Base-by-base conservation (phyloP, 2,888 invertebrate species). In the Mythimna loreyi region DNA sequence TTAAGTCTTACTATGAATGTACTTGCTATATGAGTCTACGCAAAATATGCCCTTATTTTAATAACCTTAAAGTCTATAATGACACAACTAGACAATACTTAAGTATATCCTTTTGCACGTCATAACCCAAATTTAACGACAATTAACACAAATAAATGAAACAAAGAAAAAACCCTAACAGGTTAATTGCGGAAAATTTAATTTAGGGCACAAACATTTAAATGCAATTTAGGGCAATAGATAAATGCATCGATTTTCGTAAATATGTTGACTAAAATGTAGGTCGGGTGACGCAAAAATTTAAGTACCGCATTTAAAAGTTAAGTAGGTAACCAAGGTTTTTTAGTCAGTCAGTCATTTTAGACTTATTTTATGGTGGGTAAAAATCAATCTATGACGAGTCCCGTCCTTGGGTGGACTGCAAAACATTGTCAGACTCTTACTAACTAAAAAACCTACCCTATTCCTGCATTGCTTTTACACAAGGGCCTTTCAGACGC, bases 161-260 rank as follows among this genome's bases (percentile, higher is more conserved):
- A 92, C 92, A 92, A 93, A 92, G 92, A 89, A 92, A 91, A 89
- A 75, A 40, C 47, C 85, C 77, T 56, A 50, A 64, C 80, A 80
- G 70, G 80, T 78, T 89, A 91, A 91, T 91, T 87, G 88, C 85
- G 89, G 88, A 91, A 89, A 91, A 87, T 86, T 83, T 86, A 81
- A 92, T 90, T 87, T 91, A 74, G 94, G 88, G 59, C 94, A 92
- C 90, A 91, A 90, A 91, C 92, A 92, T 93, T 93, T 92, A 90
- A 92, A 92, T 89, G 85, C 88, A 89, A 94, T 93, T 93, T 87
- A 84, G 91, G 67, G 66, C 91, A 83, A 68, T 70, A 75, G 62
- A 87, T 91, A 92, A 92, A 71, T 76, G 53, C 72, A 77, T 67
- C 60, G 63, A 88, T 86, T 87, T 82, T 78, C 5, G n/a, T 82